phyloP scores from a whole-genome alignment of 2,797 vertebrate species.

The Sebastolobus altivelis region DNA sequence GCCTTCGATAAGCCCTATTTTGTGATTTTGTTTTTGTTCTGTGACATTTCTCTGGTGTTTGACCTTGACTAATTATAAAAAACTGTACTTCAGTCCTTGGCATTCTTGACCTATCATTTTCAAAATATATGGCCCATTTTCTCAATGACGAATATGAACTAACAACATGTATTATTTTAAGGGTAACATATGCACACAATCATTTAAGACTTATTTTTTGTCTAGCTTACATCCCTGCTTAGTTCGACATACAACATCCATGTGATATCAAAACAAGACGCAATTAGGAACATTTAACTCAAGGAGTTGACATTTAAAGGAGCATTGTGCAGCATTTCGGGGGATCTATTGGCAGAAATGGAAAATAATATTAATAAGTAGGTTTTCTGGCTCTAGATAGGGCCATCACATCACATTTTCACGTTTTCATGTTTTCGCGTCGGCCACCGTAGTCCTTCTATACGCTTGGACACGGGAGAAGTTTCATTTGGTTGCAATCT shows the following conservation, averaged over 20 bases:
- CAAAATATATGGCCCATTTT: constrained; percentile 9
- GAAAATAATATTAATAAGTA: neutral
- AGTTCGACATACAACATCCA: neutral
- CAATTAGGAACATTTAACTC: neutral
- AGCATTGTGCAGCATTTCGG: neutral
- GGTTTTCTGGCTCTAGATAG: neutral
- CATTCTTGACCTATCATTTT: neutral
- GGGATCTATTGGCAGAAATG: neutral
- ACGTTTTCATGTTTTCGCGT: no score
- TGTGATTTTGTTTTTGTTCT: neutral
- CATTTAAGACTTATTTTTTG: neutral
- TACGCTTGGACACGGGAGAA: no score
- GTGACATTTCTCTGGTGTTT: constrained; percentile 8
- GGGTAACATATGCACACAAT: neutral
- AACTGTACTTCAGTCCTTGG: neutral
- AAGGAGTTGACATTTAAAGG: neutral
- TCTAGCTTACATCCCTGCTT: neutral
- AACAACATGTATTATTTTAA: neutral
- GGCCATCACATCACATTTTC: no score
- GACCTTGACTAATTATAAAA: neutral
- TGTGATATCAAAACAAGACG: neutral
- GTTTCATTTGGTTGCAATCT: no score
- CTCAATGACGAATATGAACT: neutral
- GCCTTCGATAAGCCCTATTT: neutral
- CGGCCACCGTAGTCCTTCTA: no score